Base-by-base conservation (phyloP, 2,888 invertebrate genomes). In the Serripes groenlandicus region DNA sequence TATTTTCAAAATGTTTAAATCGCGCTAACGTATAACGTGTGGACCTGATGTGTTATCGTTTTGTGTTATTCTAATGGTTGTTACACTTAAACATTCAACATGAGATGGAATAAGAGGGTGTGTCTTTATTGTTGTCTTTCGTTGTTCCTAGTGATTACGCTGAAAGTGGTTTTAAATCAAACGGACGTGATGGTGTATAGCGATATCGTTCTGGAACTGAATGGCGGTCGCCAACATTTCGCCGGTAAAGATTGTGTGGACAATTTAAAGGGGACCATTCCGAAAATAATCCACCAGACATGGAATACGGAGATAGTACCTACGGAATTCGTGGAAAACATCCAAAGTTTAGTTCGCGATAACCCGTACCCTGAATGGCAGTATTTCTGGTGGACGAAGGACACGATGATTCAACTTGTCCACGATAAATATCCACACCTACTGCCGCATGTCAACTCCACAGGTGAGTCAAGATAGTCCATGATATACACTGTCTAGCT, bases 281-380 rank as follows among this genome's bases (percentile, higher is more conserved):
- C 66, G 42, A 66, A 66, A n/a, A 66, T 66, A 7, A 66, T 66
- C 21, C 66, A 66, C 28, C 66, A 66, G 35, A 66, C 66, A 23
- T 66, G 66, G 66, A 66, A 66, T 28, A 42, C 66, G 11, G 66
- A 66, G 42, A 66, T 42, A 1, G 66, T 66, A 4, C 66, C 70
- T 9, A 32, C 70, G 21, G 70, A 70, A 28, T 70, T 70, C 23
- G 54, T 70, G 18, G 70, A 70, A 26, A 70, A 30, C n/a, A 54
- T 70, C 9, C 70, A 28, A 18, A 54, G 70, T 34, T 23, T 70
- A 11, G 70, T 70, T 18, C 52, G 70, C 1, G 52, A 70, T 26
- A 70, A 70, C 23, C 52, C 70, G 7, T 70, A 52, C n/a, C 70
- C 70, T 21, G 70, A 70, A 35, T 70, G 70, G 70, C 70, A 70